Evolutionary conservation across 1,140 invertebrate genomes (phyloP).

Genomic region (Calephelis virginiensis): DNA sequence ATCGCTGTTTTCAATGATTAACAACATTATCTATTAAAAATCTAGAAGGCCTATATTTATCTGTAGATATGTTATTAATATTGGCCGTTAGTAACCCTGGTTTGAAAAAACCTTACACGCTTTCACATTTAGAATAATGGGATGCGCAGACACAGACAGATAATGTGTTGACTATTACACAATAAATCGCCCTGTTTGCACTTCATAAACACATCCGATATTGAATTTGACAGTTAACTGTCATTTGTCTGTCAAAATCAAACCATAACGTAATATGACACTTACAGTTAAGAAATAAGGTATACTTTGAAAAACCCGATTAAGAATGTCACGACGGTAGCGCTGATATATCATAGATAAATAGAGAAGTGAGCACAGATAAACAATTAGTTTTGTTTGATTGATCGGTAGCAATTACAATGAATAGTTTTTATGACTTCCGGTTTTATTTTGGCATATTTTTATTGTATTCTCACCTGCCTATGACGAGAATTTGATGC

Average conservation of each 20-base stretch:
- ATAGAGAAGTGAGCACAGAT: slow-evolving; percentile 16
- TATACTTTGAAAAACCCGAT: neutral
- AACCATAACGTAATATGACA: neutral
- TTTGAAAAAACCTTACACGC: too few species aligned
- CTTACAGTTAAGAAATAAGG: neutral
- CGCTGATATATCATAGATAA: slow-evolving; percentile 23
- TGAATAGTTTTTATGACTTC: slow-evolving; percentile 16
- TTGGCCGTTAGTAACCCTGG: too few species aligned
- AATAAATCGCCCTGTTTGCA: slow-evolving; percentile 13
- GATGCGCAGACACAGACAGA: neutral
- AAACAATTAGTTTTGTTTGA: slow-evolving; percentile 20
- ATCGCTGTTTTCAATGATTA: too few species aligned
- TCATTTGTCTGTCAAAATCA: neutral
- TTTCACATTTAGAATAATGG: neutral
- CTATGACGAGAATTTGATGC: too few species aligned
- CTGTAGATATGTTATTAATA: too few species aligned
- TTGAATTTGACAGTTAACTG: slow-evolving; percentile 15
- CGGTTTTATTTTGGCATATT: neutral
- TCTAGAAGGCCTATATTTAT: too few species aligned
- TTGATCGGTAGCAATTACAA: slow-evolving; percentile 21
- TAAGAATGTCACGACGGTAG: slow-evolving; percentile 17
- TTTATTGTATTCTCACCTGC: too few species aligned
- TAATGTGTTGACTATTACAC: neutral
- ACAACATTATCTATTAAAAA: too few species aligned
- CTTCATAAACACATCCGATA: slow-evolving; percentile 16